Evolutionary conservation across 2,113 vertebrate genomes (phyloP), one percentile per base, ranked within the genome.

Genomic region (Cairina moschata): DNA sequence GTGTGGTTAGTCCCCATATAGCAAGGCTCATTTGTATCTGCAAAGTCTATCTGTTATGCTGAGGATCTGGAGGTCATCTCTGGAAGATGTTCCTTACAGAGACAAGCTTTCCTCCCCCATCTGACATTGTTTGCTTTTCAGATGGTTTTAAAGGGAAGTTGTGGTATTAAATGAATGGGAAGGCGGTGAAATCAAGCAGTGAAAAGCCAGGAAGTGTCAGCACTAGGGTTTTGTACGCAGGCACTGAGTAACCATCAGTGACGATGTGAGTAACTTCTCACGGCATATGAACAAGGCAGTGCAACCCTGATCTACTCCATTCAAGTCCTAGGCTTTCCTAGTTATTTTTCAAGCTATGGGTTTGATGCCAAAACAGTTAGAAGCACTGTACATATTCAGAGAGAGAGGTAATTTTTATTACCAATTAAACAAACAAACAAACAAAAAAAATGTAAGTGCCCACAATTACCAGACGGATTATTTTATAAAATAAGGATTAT

Each of bases 221-320:
- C 0, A 0, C 60, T 74, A 42, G 22, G 16, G 52, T 31, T 60
- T 38, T 1, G 6, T 20, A 8, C 25, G 31, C 17, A 38, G 44
- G 44, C 73, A 38, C 22, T 29, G 71, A 65, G 29, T 13, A 87
- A n/a, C 28, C 48, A 13, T 22, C 46, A 63, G 54, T 32, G 73
- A 66, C 25, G 0, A 0, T 4, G 11, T 60, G 55, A 79, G 42
- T 22, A n/a, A 54, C 42, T 59, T 52, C 29, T 59, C 29, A 36
- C 8, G 21, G 50, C 21, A 60, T 31, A 10, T 48, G 48, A 74
- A 23, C 9, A 83, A n/a, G 31, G 17, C 17, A 8, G 8, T 32
- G 9, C 17, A 50, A 54, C 5, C 21, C 25, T 83, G 5, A 58
- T 9, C 28, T 36, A 42, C 20, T 38, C 1, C 0, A 18, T 58